These are phyloP conservation scores for Caenorhabditis inopinata DNA, from an alignment of 1,140 invertebrate genomes.

Conservation along the genomic window DNA sequence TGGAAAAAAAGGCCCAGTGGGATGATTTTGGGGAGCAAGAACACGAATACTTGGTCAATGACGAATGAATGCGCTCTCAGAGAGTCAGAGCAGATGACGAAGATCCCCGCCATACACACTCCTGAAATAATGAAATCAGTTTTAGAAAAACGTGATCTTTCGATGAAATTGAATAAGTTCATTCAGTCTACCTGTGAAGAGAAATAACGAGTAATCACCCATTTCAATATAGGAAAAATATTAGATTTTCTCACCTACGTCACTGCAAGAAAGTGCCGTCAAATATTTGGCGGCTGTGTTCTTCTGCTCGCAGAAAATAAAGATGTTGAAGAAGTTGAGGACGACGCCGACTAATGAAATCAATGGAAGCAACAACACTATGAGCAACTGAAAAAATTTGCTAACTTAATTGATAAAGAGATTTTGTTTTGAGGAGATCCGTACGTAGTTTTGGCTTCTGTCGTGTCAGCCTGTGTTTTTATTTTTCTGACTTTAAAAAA, in stretches of 20 bases:
- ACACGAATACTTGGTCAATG: conserved; percentile 55
- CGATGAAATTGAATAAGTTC: too few species aligned
- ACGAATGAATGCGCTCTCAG: conserved; percentile 50
- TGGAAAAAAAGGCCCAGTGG: conserved; percentile 55
- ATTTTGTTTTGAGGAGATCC: too few species aligned
- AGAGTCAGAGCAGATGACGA: conserved; percentile 57
- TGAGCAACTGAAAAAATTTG: conserved; percentile 37
- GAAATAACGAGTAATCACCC: conserved; percentile 16
- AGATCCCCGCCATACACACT: conserved; percentile 53
- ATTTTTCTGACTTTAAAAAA: too few species aligned
- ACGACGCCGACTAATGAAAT: conserved; percentile 45
- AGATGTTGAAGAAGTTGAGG: conserved; percentile 44
- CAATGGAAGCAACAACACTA: conserved; percentile 37
- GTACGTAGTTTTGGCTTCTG: too few species aligned
- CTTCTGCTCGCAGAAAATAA: conserved; percentile 45
- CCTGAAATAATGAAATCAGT: conserved; percentile 48
- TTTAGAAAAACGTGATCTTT: background rate
- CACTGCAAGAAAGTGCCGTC: conserved; percentile 41
- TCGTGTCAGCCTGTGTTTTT: too few species aligned
- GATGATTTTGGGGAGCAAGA: conserved; percentile 54
- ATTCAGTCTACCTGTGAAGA: too few species aligned
- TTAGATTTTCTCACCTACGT: conserved; percentile 42
- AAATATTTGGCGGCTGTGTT: conserved; percentile 43
- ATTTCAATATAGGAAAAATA: background rate
- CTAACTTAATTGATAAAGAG: too few species aligned